Evolutionary conservation across 1,140 invertebrate species (phyloP).

Genomic region (Drosophila arizonae): DNA sequence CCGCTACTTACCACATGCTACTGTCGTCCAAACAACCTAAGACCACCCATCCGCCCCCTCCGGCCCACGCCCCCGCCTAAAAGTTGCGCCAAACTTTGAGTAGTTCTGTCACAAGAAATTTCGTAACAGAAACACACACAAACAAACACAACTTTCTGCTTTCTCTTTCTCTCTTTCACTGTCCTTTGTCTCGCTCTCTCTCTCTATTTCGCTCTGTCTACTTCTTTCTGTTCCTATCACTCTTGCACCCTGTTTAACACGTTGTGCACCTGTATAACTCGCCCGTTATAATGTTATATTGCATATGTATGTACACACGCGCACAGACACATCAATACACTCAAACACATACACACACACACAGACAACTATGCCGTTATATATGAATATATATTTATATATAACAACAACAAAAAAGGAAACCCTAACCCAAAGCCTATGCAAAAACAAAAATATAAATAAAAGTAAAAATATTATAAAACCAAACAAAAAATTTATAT

Average conservation of each 20-base stretch:
- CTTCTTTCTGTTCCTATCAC: background rate
- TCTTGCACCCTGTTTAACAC: slow-evolving; percentile 19
- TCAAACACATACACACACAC: slow-evolving; percentile 10
- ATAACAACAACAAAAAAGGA: background rate
- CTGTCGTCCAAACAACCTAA: background rate
- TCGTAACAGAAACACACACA: slow-evolving; percentile 10
- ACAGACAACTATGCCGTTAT: slow-evolving; percentile 38
- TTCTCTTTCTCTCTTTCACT: background rate
- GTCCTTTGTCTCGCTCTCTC: background rate
- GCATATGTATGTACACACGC: slow-evolving; percentile 53
- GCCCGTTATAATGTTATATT: slow-evolving; percentile 48
- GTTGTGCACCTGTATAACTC: slow-evolving; percentile 47
- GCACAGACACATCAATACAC: slow-evolving; percentile 1
- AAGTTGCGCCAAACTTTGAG: slow-evolving; percentile 31
- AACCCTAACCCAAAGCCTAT: slow-evolving; percentile 12
- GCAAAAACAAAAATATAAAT: slow-evolving; percentile 3
- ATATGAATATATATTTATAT: slow-evolving; percentile 40
- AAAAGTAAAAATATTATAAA: slow-evolving; percentile 8
- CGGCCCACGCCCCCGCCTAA: background rate
- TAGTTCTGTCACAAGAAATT: slow-evolving; percentile 37
- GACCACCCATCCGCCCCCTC: background rate
- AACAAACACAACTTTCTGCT: slow-evolving; percentile 20
- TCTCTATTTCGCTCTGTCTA: background rate
- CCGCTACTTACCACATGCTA: background rate
- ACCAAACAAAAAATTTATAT: slow-evolving; percentile 6